Conservation (phyloP, 1,140 invertebrate genomes). For the Drosophila sp. region DNA sequence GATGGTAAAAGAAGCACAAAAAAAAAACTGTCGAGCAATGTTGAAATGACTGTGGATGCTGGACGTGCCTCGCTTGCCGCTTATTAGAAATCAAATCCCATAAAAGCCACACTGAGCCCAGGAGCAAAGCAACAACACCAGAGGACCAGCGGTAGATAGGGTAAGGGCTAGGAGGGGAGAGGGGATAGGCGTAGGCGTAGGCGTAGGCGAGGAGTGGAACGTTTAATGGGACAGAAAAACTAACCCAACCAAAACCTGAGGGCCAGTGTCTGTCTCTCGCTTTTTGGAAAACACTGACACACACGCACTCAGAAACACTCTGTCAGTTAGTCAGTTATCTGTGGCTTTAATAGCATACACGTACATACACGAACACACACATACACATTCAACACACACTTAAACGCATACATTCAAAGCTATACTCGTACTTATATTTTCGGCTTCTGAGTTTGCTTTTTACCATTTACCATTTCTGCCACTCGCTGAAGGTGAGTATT, state of each 20-base stretch:
- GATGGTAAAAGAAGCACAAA: background rate
- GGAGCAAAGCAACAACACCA: conserved; percentile 25
- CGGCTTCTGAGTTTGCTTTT: conserved; percentile 18
- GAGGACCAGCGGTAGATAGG: background rate
- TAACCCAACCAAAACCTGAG: conserved; percentile 46
- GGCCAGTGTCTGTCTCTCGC: background rate
- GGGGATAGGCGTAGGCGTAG: background rate
- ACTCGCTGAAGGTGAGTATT: background rate
- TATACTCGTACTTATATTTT: conserved; percentile 12
- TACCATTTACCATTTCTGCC: conserved; percentile 4
- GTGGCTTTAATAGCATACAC: conserved; percentile 27
- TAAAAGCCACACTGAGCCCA: conserved; percentile 78
- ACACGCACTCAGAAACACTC: background rate
- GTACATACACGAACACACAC: conserved; percentile 5
- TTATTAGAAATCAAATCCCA: conserved; percentile 82
- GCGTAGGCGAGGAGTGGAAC: conserved; percentile 17
- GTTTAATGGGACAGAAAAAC: conserved; percentile 62
- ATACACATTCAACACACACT: background rate
- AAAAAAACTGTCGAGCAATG: conserved; percentile 28
- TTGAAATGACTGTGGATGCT: conserved; percentile 51
- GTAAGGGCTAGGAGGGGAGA: background rate
- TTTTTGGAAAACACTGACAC: conserved; percentile 12
- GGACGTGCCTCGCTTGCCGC: conserved; percentile 79
- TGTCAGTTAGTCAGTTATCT: conserved; percentile 61
- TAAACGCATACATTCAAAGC: background rate